phyloP scores from a whole-genome alignment of 1,140 invertebrate species.

The Dysdera silvatica region DNA sequence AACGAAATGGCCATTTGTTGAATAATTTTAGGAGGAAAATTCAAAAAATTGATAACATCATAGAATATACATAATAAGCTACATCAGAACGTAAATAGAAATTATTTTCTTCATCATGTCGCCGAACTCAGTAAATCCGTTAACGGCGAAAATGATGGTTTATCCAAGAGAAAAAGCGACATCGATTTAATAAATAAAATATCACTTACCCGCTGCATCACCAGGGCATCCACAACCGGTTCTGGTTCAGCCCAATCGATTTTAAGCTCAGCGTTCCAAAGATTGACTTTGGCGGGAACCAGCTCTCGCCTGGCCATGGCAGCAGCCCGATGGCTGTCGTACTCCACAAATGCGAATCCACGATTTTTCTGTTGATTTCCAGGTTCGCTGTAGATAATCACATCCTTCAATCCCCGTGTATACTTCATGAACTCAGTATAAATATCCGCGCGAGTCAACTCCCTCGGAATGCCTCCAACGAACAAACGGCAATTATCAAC shows the following conservation, averaged over 20 bases:
- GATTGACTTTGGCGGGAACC: slow-evolving; percentile 57
- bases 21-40: too few relatives aligned
- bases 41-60: too few relatives aligned
- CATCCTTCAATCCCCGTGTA: slow-evolving; percentile 58
- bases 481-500: slow-evolving; percentile 99
- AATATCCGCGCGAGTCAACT: slow-evolving; percentile 97
- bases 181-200: not conserved
- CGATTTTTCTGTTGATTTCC: slow-evolving; percentile 59
- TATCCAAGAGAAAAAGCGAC: too few relatives aligned
- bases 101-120: too few relatives aligned
- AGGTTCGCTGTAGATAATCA: slow-evolving; percentile 61
- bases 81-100: too few relatives aligned
- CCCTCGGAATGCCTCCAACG: slow-evolving; percentile 99
- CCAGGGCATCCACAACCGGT: slow-evolving; percentile 60
- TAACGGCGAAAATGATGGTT: too few relatives aligned
- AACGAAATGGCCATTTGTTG: too few relatives aligned
- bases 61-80: too few relatives aligned
- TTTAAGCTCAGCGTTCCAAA: slow-evolving; percentile 62
- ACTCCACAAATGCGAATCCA: slow-evolving; percentile 80
- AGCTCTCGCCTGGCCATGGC: slow-evolving; percentile 69
- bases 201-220: slow-evolving; percentile 57
- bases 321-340: slow-evolving; percentile 64
- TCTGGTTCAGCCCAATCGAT: slow-evolving; percentile 84
- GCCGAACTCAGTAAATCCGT: too few relatives aligned
- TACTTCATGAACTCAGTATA: slow-evolving; percentile 50